A percentile compares a stretch with the other conserved stretches of the same genome.
Evolutionary conservation across 2,888 invertebrate species (phyloP).

Genomic region (Luperina nickerlii): DNA sequence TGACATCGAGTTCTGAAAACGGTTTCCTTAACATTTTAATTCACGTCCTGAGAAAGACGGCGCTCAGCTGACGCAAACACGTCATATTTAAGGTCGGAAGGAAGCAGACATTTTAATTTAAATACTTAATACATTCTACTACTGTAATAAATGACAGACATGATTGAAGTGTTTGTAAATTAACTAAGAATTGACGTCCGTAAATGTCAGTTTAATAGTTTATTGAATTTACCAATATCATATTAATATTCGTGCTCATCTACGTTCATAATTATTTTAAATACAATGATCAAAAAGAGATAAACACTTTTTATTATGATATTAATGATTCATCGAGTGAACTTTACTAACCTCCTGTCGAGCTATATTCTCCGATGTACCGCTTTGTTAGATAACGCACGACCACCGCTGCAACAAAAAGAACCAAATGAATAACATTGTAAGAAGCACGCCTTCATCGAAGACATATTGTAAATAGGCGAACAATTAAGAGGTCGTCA

Average conservation of each 20-base stretch:
- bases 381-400: conserved; percentile 94
- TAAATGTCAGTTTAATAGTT: conserved; percentile 48
- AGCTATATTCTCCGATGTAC: conserved; percentile 95
- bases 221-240: conserved; percentile 42
- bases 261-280: conserved; percentile 36
- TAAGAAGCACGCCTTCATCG: conserved; percentile 65
- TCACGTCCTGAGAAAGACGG: conserved; percentile 60
- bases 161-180: conserved; percentile 52
- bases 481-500: conserved; percentile 82
- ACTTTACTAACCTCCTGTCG: conserved; percentile 93
- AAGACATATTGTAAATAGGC: conserved; percentile 71
- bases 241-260: conserved; percentile 5
- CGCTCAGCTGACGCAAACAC: conserved; percentile 70
- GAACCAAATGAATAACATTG: conserved; percentile 67
- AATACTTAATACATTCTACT: conserved; percentile 61
- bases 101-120: conserved; percentile 71
- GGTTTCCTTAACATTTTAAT: conserved; percentile 74
- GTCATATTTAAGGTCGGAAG: conserved; percentile 79
- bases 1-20: conserved; percentile 52
- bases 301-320: conserved; percentile 49
- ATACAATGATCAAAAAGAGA: conserved; percentile 29
- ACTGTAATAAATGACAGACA: conserved; percentile 47
- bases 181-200: conserved; percentile 59
- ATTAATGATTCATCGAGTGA: conserved; percentile 57
- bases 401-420: conserved; percentile 93